A percentile compares a stretch with the other conserved stretches of the same genome.
These are phyloP conservation scores for Cactoblastis cactorum DNA, from an alignment of 2,888 invertebrate genomes.

Conservation along the genomic window DNA sequence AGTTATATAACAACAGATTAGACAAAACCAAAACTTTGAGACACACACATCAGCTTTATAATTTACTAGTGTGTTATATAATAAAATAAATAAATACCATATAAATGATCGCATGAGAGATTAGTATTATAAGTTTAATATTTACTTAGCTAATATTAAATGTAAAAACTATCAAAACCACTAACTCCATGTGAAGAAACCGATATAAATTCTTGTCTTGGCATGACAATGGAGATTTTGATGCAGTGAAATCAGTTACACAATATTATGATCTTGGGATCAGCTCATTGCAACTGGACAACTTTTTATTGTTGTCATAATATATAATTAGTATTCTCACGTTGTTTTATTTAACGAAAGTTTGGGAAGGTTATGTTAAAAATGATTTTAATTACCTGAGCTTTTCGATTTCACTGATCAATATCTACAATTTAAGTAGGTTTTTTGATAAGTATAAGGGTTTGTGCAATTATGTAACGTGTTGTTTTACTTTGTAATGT, in stretches of 20 bases:
- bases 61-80: no score
- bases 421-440: neutral
- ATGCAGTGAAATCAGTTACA: slow-evolving; percentile 52
- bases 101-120: no score
- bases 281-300: neutral
- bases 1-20: no score
- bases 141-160: no score
- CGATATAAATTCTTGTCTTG: slow-evolving; percentile 48
- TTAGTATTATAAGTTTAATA: no score
- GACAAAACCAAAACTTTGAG: no score
- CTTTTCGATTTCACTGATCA: neutral
- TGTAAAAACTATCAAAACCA: no score
- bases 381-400: neutral
- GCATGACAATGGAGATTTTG: slow-evolving; percentile 31
- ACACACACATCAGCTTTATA: no score
- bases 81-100: no score
- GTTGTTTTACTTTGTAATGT: no score
- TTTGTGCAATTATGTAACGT: no score
- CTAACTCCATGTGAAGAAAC: neutral
- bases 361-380: neutral
- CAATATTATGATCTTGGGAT: slow-evolving; percentile 37
- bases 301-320: slow-evolving; percentile 2
- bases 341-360: neutral
- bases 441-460: neutral
- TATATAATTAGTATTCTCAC: neutral